Base-by-base conservation (phyloP, 2,888 invertebrate species). In the Leptopilina syphax region DNA sequence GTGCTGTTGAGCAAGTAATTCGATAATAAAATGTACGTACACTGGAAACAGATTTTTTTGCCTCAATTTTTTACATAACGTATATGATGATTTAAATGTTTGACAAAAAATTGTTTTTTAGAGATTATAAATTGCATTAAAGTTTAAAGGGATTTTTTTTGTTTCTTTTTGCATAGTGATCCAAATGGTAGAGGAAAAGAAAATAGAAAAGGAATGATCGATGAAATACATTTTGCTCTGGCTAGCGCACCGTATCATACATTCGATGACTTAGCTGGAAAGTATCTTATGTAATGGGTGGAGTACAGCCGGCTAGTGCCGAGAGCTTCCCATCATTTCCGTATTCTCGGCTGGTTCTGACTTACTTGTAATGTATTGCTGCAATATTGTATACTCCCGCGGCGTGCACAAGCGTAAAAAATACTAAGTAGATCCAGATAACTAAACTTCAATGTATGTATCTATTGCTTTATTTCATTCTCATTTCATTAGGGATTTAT, bases 231-330 rank as follows among this genome's bases (percentile, higher is more conserved):
- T 34, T 54, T 44, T 70, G 5, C 50, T 70, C 70, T 70, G 54
- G 54, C 50, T 24, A 70, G 70, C n/a, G 27, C 18, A 70, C 24
- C 70, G 47, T 50, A 18, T 68, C 34, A 73, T n/a, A 57, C 73
- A 57, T 79, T 82, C 79, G 82, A 81, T 82, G 80, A 80, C 82
- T 83, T 83, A 83, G 86, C 87, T 87, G 87, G 90, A 89, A 89
- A 90, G 90, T 90, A 83, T 83, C 84, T 90, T 90, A 88, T 86
- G 88, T 87, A 90, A 90, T 86, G 85, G 85, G 84, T 85, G 86
- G 86, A 88, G 88, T 85, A 85, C 84, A 84, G 85, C 83, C 81
- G 84, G 85, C 84, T 50, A 50, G 50, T 50, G 18, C 18, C 63
- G 63, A 63, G 79, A 84, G 83, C 84, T 87, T 84, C 85, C 88